Evolutionary conservation across 2,888 invertebrate species (phyloP), one percentile per base, ranked within the genome.

Genomic region (Dione vanillae): DNA sequence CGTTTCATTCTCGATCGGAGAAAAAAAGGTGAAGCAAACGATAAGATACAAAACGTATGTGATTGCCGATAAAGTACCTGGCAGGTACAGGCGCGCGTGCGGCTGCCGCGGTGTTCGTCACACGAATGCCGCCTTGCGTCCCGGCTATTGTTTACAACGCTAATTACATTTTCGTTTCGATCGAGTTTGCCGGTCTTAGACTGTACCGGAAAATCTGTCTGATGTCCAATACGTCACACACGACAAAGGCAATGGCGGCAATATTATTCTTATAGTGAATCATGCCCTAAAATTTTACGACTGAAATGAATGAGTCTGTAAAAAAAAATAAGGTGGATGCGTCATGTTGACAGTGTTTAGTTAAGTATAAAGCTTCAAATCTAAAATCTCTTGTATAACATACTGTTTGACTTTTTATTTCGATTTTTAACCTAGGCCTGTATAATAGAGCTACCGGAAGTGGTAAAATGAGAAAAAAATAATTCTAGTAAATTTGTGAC

Each of bases 91-190:
- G 52, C 73, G 81, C 81, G 85, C 92, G 92, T 90, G 89, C 89
- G 88, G 72, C 78, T 76, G 75, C 86, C 85, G 83, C 91, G 88
- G 83, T 80, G 88, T 82, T 83, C 88, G 82, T 85, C 87, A 85
- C 89, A 84, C 91, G 92, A 92, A 90, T 92, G 92, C 87, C 86
- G 87, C 73, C 81, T 81, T 81, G 82, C 83, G 79, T 78, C 81
- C 83, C 83, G 80, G 83, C 84, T 84, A 90, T 92, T 93, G 92
- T 92, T 93, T 92, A 92, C 92, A 83, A 82, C 88, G 84, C 85
- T 89, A 89, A 92, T 91, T 89, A 90, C 87, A 86, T 88, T 91
- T 91, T 88, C 85, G 83, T 86, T 88, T 84, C 88, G 89, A 90
- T 91, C 88, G 89, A 88, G 87, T 90, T 91, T 86, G 83, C 88